Evolutionary conservation across 2,113 vertebrate species (phyloP).

Genomic region (Embiotoca jacksoni): DNA sequence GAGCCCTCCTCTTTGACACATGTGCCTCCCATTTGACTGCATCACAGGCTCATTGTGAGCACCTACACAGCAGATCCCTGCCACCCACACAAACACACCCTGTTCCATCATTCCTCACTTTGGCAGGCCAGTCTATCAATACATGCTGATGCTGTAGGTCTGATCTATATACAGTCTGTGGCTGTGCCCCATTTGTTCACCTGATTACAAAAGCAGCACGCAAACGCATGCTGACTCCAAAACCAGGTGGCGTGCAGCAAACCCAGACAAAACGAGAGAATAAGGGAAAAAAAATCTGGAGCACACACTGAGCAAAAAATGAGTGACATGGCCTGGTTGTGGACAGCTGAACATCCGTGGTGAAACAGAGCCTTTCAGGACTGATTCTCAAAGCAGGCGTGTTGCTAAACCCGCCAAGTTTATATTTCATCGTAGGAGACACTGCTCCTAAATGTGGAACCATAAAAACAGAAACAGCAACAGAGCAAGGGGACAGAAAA

Average conservation of each 20-base stretch:
- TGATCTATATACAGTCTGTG: slow-evolving; percentile 34
- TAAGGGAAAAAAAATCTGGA: slow-evolving; percentile 62
- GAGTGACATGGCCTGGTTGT: slow-evolving; percentile 46
- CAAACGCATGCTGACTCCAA: slow-evolving; percentile 42
- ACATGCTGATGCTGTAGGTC: slow-evolving; percentile 27
- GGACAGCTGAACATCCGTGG: slow-evolving; percentile 39
- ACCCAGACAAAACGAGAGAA: slow-evolving; percentile 37
- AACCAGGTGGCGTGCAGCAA: slow-evolving; percentile 75
- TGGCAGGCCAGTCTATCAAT: slow-evolving; percentile 21
- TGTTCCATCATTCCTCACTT: slow-evolving; percentile 33
- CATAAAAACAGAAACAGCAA: slow-evolving; percentile 54
- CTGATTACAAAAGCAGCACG: slow-evolving; percentile 72
- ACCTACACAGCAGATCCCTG: slow-evolving; percentile 19
- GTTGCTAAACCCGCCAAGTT: slow-evolving; percentile 34
- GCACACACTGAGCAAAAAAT: slow-evolving; percentile 14
- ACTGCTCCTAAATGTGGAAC: slow-evolving; percentile 44
- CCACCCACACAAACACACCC: slow-evolving; percentile 25
- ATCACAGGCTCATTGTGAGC: slow-evolving; percentile 36
- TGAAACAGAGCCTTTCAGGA: slow-evolving; percentile 33
- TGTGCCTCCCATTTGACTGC: not conserved
- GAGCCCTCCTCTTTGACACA: not conserved
- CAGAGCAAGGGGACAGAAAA: slow-evolving; percentile 31
- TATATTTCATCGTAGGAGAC: slow-evolving; percentile 50
- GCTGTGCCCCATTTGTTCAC: slow-evolving; percentile 48
- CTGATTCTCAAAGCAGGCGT: slow-evolving; percentile 49